phyloP scores from a whole-genome alignment of 2,113 vertebrate species.

The Aphyosemion australe region DNA sequence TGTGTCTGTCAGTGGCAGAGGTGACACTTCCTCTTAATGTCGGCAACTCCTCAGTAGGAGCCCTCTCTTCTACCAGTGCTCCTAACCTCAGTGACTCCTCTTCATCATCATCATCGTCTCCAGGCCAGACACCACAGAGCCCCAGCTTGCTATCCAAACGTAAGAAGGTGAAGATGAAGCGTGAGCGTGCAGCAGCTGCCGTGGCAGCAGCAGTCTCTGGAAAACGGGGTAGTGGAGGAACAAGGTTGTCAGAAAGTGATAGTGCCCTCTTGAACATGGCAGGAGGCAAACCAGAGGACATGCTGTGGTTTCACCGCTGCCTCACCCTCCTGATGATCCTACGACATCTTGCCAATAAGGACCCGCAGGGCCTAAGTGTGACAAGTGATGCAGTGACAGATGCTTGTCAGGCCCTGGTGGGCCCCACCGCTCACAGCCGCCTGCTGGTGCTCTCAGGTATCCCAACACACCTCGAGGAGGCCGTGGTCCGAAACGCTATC shows the following conservation, averaged over 20 bases:
- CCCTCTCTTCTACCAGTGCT: slow-evolving; percentile 85
- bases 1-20: slow-evolving; percentile 93
- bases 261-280: slow-evolving; percentile 87
- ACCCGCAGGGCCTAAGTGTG: slow-evolving; percentile 91
- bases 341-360: slow-evolving; percentile 90
- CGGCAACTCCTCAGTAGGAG: slow-evolving; percentile 83
- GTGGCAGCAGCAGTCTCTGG: slow-evolving; percentile 76
- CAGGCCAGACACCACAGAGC: slow-evolving; percentile 95
- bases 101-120: slow-evolving; percentile 93
- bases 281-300: slow-evolving; percentile 95
- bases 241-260: slow-evolving; percentile 81
- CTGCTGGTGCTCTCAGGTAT: slow-evolving; percentile 95
- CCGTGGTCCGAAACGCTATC: slow-evolving; percentile 88
- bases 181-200: slow-evolving; percentile 86
- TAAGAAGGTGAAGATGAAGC: slow-evolving; percentile 98
- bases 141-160: slow-evolving; percentile 95
- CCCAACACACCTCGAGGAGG: slow-evolving; percentile 94
- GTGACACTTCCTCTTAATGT: slow-evolving; percentile 93
- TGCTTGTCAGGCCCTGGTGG: slow-evolving; percentile 93
- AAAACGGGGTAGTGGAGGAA: slow-evolving; percentile 79
- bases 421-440: slow-evolving; percentile 91
- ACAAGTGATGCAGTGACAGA: slow-evolving; percentile 93
- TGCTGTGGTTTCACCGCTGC: slow-evolving; percentile 97
- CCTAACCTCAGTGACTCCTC: slow-evolving; percentile 96
- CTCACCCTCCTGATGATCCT: slow-evolving; percentile 96